Evolutionary conservation across 2,888 invertebrate genomes (phyloP).

Genomic region (Pegoplata infirma): DNA sequence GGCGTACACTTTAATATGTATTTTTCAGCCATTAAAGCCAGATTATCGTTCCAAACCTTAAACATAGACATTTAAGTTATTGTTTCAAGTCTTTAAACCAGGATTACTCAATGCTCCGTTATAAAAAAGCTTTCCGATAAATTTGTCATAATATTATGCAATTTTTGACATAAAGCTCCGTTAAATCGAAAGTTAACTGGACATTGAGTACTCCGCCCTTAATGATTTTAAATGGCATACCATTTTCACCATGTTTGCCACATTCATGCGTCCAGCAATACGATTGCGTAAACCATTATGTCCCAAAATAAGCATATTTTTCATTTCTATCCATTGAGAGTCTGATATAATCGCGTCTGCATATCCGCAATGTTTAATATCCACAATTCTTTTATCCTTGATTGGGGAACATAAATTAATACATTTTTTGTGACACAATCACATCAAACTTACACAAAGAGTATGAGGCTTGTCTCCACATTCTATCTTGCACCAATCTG

Average conservation of each 20-base stretch:
- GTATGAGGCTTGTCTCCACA: background rate
- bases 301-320: constrained; percentile 47
- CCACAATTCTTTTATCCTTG: background rate
- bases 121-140: too few relatives aligned
- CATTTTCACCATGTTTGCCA: constrained; percentile 63
- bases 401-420: background rate
- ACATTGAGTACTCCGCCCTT: too few relatives aligned
- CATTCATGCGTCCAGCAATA: constrained; percentile 63
- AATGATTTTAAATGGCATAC: constrained; percentile 37
- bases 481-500: background rate
- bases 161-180: too few relatives aligned
- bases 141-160: constrained; percentile 22
- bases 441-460: background rate
- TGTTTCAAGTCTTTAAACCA: too few relatives aligned
- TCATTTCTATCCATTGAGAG: constrained; percentile 18
- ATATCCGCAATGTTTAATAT: background rate
- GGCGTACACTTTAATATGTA: background rate
- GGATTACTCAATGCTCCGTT: too few relatives aligned
- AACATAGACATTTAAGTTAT: too few relatives aligned
- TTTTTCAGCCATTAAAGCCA: background rate
- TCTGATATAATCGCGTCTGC: background rate
- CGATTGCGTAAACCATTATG: constrained; percentile 66
- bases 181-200: too few relatives aligned
- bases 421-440: too few relatives aligned
- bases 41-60: background rate